These are phyloP conservation scores for Avahi laniger DNA, from an alignment of 2,797 vertebrate genomes.

Conservation along the genomic window DNA sequence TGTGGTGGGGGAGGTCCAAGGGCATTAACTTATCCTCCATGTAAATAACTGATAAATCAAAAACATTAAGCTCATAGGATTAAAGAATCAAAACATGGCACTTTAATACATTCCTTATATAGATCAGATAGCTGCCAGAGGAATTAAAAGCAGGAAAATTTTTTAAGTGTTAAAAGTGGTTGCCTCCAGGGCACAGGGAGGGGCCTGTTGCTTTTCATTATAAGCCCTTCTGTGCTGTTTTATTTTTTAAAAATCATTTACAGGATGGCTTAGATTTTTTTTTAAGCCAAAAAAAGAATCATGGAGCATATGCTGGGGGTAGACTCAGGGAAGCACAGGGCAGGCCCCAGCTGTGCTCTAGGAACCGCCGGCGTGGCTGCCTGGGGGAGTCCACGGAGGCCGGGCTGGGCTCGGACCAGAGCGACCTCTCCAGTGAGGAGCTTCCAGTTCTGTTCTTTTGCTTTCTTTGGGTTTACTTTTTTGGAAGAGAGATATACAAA, in stretches of 20 bases:
- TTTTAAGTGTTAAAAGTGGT: constrained; percentile 16
- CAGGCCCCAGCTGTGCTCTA: no score
- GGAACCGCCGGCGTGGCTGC: rapidly evolving
- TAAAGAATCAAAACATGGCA: background rate
- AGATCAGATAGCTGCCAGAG: constrained; percentile 17
- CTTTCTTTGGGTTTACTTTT: background rate
- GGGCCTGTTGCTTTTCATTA: constrained; percentile 23
- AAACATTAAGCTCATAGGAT: background rate
- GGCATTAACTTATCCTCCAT: background rate
- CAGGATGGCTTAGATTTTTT: background rate
- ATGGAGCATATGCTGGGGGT: background rate
- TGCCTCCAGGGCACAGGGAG: background rate
- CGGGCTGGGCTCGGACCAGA: rapidly evolving
- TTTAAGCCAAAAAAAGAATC: background rate
- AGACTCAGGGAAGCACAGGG: background rate
- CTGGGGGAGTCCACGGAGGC: rapidly evolving
- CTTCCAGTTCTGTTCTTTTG: background rate
- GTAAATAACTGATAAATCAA: background rate
- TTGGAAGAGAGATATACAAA: background rate
- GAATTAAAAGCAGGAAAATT: background rate
- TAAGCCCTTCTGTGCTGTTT: constrained; percentile 21
- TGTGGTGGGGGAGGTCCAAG: background rate
- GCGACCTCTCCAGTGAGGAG: background rate
- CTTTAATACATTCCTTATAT: constrained; percentile 39
- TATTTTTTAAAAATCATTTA: constrained; percentile 29